Evolutionary conservation across 2,888 invertebrate species (phyloP).

Genomic region (Drosophila tripunctata): DNA sequence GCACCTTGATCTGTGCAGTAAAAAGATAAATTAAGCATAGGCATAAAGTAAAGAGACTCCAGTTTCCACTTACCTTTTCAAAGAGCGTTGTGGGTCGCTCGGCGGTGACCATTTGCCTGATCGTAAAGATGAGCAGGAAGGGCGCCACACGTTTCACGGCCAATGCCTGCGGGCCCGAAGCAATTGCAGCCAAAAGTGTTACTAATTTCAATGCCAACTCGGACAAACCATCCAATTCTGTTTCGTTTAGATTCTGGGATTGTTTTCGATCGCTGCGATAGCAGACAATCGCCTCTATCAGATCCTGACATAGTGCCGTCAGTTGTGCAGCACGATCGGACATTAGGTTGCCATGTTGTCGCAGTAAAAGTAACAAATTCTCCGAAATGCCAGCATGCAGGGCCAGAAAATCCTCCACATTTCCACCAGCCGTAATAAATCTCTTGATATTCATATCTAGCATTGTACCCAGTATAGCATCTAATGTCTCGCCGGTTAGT

Average conservation of each 20-base stretch:
- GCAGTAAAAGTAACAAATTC: slow-evolving; percentile 73
- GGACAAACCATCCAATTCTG: slow-evolving; percentile 79
- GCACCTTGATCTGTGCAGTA: slow-evolving; percentile 81
- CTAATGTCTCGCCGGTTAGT: slow-evolving; percentile 78
- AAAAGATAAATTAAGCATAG: neutral
- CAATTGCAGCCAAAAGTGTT: slow-evolving; percentile 76
- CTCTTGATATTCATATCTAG: slow-evolving; percentile 81
- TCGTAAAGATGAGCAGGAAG: slow-evolving; percentile 80
- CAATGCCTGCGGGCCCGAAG: slow-evolving; percentile 61
- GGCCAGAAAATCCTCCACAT: slow-evolving; percentile 60
- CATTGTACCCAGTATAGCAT: slow-evolving; percentile 79
- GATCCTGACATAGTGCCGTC: slow-evolving; percentile 79
- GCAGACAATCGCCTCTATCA: slow-evolving; percentile 81
- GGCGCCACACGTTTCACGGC: slow-evolving; percentile 83
- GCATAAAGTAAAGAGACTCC: neutral
- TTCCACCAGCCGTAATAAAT: slow-evolving; percentile 66
- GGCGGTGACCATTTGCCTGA: slow-evolving; percentile 81
- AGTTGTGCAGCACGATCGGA: slow-evolving; percentile 82
- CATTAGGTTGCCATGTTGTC: slow-evolving; percentile 71
- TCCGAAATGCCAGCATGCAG: slow-evolving; percentile 71
- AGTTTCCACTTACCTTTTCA: slow-evolving; percentile 72
- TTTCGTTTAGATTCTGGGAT: slow-evolving; percentile 60
- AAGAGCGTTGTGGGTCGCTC: slow-evolving; percentile 83
- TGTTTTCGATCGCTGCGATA: slow-evolving; percentile 82
- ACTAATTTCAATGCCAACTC: slow-evolving; percentile 81